phyloP scores from a whole-genome alignment of 1,140 invertebrate species.

The Aphaenogaster ashmeadi region DNA sequence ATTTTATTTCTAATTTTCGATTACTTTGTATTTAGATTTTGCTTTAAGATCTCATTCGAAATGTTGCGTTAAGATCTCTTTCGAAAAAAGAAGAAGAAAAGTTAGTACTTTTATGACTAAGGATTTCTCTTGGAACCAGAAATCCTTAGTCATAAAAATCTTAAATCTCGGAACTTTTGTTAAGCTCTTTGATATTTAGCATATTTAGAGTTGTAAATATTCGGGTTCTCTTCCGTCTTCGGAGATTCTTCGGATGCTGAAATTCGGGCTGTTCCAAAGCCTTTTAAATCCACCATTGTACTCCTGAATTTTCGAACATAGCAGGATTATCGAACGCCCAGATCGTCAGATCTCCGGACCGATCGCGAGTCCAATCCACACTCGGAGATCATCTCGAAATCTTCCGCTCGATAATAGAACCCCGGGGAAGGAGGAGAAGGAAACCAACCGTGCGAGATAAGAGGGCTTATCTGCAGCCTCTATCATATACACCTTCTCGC shows the following conservation, averaged over 20 bases:
- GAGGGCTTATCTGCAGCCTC: conserved; percentile 28
- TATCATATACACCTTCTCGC: conserved; percentile 19
- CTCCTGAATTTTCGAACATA: background rate
- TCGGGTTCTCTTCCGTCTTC: background rate
- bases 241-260: background rate
- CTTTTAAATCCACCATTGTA: conserved; percentile 22
- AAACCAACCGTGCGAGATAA: conserved; percentile 46
- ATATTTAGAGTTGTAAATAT: background rate
- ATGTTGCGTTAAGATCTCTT: too few species aligned
- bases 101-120: background rate
- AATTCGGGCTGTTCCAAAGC: background rate
- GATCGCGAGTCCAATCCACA: conserved; percentile 8
- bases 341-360: conserved; percentile 12
- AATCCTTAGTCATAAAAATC: too few species aligned
- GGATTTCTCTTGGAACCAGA: background rate
- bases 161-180: background rate
- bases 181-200: background rate
- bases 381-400: conserved; percentile 50
- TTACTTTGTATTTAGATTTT: background rate
- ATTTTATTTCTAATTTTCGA: background rate
- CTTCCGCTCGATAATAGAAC: conserved; percentile 38
- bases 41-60: background rate
- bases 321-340: conserved; percentile 4
- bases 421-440: background rate
- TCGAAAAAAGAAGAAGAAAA: too few species aligned